Base-by-base conservation (phyloP, 2,888 invertebrate species). In the Erebia ligea region DNA sequence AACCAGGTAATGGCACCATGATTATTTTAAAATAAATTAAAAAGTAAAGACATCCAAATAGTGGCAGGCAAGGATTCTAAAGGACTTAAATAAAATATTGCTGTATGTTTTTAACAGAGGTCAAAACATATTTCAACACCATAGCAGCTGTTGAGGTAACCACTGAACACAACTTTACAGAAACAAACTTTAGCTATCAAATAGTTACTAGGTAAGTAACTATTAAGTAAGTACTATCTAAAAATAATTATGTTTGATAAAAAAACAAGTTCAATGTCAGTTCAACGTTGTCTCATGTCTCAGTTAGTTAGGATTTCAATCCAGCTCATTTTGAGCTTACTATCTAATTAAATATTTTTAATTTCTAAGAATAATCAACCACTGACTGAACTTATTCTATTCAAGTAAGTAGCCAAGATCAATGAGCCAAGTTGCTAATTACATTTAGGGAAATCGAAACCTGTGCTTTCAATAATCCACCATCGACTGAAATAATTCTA, bases 1-100 rank as follows among this genome's bases (percentile, higher is more conserved):
- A 66, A 73, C 64, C 69, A 82, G 84, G 84, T 89, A 89, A 89
- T 91, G 90, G 90, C 91, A 91, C 87, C 84, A 88, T 88, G 84
- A 85, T 89, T 83, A 76, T 75, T 75, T 75, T 71, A 76, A 75
- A 73, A 74, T 73, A 72, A 45, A 63, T 68, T 56, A 73, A 72
- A 50, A 63, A 68, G 54, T 62, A 71, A 64, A 17, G 69, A 64
- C 68, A 68, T 76, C 73, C 75, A 76, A 48, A 54, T 11, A 73
- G 67, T 19, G 4, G 66, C 67, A 70, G 73, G 75, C 58, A 71
- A 64, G 63, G 62, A 58, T 70, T 63, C 66, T 62, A 65, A 50
- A 66, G 6, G 42, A 50, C 48, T 48, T 45, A 40, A 54, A 17
- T 45, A 62, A 17, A 21, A 25, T 69, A 42, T 71, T 72, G 73